Evolutionary conservation across 1,140 invertebrate genomes (phyloP).

Genomic region (Ptiloglossa arizonensis): DNA sequence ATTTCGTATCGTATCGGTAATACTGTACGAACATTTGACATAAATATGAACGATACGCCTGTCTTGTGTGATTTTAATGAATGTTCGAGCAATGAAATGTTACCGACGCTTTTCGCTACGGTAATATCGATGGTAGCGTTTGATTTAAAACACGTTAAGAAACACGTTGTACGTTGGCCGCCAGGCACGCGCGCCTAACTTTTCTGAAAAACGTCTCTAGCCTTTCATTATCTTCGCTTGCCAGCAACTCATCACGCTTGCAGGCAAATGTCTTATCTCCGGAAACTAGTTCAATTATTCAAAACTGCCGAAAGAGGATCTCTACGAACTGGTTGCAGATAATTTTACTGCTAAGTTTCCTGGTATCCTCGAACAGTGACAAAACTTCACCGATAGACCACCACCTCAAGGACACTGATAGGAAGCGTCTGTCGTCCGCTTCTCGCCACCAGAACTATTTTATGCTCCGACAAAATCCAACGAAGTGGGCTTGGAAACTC

Average conservation of each 20-base stretch:
- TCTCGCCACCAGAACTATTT: background rate
- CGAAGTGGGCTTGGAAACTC: background rate
- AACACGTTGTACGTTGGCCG: background rate
- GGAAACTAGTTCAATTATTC: constrained; percentile 74
- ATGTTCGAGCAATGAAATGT: no score
- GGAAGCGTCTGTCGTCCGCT: constrained; percentile 31
- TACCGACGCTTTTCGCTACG: background rate
- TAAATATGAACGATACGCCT: no score
- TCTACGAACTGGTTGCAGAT: constrained; percentile 28
- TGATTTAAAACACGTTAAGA: background rate
- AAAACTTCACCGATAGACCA: constrained; percentile 49
- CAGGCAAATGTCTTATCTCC: constrained; percentile 67
- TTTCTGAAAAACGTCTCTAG: constrained; percentile 59
- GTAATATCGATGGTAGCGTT: background rate
- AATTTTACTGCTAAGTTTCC: constrained; percentile 50
- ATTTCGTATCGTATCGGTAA: no score
- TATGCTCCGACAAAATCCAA: background rate
- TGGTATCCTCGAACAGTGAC: background rate
- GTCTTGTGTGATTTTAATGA: no score
- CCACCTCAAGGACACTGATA: constrained; percentile 21
- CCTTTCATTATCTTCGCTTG: constrained; percentile 71
- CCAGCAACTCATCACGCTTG: constrained; percentile 36
- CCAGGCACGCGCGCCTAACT: constrained; percentile 24
- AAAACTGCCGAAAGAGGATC: constrained; percentile 60
- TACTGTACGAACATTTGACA: no score